Evolutionary conservation across 2,113 vertebrate species (phyloP).

Genomic region (Scatophagus argus): DNA sequence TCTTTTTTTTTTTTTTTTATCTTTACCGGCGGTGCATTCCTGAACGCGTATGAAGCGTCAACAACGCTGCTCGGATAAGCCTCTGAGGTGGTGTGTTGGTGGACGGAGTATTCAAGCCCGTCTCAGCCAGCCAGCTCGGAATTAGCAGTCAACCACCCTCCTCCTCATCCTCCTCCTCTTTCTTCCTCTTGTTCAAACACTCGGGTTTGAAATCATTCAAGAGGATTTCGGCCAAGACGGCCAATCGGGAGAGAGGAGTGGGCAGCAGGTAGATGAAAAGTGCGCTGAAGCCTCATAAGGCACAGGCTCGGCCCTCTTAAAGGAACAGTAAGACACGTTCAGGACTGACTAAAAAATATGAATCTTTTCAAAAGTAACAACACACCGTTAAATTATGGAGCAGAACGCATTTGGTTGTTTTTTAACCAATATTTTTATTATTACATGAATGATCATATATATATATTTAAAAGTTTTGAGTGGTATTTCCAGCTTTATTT

Average conservation of each 20-base stretch:
- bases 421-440: not conserved
- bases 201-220: slow-evolving; percentile 80
- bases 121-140: slow-evolving; percentile 24
- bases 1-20: no score
- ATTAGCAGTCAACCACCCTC: slow-evolving; percentile 39
- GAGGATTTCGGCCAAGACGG: slow-evolving; percentile 64
- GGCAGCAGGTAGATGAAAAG: slow-evolving; percentile 75
- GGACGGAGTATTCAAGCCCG: slow-evolving; percentile 44
- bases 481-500: not conserved
- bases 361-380: not conserved
- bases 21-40: not conserved
- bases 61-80: slow-evolving; percentile 48
- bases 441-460: not conserved
- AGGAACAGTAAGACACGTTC: slow-evolving; percentile 60
- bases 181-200: slow-evolving; percentile 52
- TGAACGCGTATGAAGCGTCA: slow-evolving; percentile 1
- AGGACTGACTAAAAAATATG: not conserved
- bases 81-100: slow-evolving; percentile 38
- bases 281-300: not conserved
- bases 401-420: not conserved
- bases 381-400: not conserved
- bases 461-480: not conserved
- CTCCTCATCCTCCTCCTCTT: slow-evolving; percentile 35
- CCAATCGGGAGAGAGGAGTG: slow-evolving; percentile 78
- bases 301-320: slow-evolving; percentile 79